Percentiles rank a stretch among this genome's conserved stretches.
phyloP scores from a whole-genome alignment of 1,140 invertebrate genomes.

The Delia radicum region DNA sequence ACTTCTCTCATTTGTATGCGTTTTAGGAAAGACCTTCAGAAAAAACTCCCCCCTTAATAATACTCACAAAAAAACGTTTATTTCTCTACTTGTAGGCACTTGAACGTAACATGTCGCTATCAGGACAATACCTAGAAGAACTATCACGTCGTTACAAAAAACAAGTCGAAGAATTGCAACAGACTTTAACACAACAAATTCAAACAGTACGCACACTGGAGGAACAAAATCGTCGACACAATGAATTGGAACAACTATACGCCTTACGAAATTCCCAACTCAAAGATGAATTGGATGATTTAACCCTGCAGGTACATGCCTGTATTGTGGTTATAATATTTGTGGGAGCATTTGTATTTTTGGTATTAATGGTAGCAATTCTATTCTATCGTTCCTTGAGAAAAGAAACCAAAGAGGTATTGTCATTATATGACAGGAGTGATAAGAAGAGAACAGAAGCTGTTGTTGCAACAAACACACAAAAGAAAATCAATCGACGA shows the following conservation, averaged over 20 bases:
- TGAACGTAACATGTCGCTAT: conserved; percentile 94
- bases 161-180: conserved; percentile 93
- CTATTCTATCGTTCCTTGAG: conserved; percentile 46
- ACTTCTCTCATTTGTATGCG: not conserved
- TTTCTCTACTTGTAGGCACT: conserved; percentile 73
- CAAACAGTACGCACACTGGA: conserved; percentile 74
- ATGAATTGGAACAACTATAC: conserved; percentile 68
- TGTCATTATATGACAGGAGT: conserved; percentile 1
- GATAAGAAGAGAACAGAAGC: conserved; percentile 7
- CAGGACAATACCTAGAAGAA: conserved; percentile 93
- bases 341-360: conserved; percentile 45
- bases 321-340: conserved; percentile 48
- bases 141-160: conserved; percentile 91
- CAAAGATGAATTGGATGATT: conserved; percentile 63
- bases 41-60: no score
- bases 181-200: conserved; percentile 81
- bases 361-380: conserved; percentile 43
- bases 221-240: conserved; percentile 70
- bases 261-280: conserved; percentile 64
- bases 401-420: conserved; percentile 38
- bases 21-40: no score
- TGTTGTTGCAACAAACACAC: not conserved
- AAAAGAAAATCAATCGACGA: conserved; percentile 55
- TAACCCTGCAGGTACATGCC: conserved; percentile 55
- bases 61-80: no score